These are phyloP conservation scores for Ardeotis arabs DNA, from an alignment of 2,113 vertebrate genomes.

Conservation along the genomic window DNA sequence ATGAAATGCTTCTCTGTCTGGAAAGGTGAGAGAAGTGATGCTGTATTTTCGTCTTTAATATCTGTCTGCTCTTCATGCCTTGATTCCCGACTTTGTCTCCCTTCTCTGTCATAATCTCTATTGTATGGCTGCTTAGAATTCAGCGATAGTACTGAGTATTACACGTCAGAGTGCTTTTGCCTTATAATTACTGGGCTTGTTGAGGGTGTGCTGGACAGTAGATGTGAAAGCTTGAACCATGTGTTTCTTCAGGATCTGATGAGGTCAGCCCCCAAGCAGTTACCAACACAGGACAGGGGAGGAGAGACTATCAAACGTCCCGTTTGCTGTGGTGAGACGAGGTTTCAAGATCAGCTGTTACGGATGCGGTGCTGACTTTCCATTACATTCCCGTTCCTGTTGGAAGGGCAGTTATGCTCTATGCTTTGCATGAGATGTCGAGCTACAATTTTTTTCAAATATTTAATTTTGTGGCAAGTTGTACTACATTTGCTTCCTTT, in stretches of 20 bases:
- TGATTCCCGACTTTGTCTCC: not conserved
- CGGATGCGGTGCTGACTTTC: fast-evolving
- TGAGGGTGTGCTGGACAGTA: not conserved
- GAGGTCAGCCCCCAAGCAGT: not conserved
- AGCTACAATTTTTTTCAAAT: not conserved
- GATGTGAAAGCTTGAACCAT: not conserved
- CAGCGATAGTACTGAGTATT: not conserved
- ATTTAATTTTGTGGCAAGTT: not conserved
- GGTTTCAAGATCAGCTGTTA: not conserved
- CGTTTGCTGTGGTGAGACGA: not conserved
- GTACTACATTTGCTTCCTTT: not conserved
- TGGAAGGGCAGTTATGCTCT: not conserved
- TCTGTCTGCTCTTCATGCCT: not conserved
- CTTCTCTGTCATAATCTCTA: not conserved
- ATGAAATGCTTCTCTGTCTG: constrained; percentile 33
- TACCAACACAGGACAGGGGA: not conserved
- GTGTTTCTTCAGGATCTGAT: not conserved
- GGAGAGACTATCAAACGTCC: not conserved
- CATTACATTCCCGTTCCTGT: not conserved
- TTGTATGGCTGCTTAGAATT: not conserved
- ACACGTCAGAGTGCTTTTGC: not conserved
- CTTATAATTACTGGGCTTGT: not conserved
- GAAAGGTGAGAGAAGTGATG: constrained; percentile 6
- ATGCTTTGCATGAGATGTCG: not conserved
- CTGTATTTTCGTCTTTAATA: constrained; percentile 10